phyloP scores from a whole-genome alignment of 2,113 vertebrate genomes.

The Seriola dumerili region DNA sequence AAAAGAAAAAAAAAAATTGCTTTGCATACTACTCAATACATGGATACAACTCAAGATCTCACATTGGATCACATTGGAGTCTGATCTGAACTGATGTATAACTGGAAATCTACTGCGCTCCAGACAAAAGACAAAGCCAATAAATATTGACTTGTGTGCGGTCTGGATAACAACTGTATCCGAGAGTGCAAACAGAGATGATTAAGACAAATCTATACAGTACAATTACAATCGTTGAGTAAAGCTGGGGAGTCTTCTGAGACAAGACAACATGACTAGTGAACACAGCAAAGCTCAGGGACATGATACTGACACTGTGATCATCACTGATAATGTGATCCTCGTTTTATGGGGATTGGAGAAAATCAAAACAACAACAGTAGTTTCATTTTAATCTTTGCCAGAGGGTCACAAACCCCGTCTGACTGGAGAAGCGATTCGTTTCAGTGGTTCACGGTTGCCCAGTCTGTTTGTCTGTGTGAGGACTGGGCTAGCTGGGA shows the following conservation, averaged over 20 bases:
- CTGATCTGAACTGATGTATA: not conserved
- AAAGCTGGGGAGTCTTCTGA: not conserved
- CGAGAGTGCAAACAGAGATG: not conserved
- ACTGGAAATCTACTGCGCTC: not conserved
- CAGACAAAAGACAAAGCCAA: conserved; percentile 9
- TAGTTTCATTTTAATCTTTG: not conserved
- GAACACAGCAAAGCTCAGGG: not conserved
- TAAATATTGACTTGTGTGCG: conserved; percentile 29
- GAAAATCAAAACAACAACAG: not conserved
- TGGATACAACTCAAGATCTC: not conserved
- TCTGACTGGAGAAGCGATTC: not conserved
- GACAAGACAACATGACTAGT: not conserved
- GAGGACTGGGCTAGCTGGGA: not conserved
- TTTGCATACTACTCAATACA: too few relatives aligned
- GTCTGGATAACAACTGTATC: conserved; percentile 14
- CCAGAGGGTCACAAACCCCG: not conserved
- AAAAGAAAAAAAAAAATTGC: too few relatives aligned
- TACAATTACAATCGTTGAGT: not conserved
- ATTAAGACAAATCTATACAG: conserved; percentile 22
- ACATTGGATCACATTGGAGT: not conserved
- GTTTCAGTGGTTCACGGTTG: not conserved
- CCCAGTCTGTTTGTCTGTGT: not conserved
- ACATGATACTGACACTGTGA: not conserved
- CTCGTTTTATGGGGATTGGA: not conserved
- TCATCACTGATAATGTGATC: not conserved